These are phyloP conservation scores for Planococcus citri DNA, from an alignment of 1,140 invertebrate genomes.

Conservation along the genomic window DNA sequence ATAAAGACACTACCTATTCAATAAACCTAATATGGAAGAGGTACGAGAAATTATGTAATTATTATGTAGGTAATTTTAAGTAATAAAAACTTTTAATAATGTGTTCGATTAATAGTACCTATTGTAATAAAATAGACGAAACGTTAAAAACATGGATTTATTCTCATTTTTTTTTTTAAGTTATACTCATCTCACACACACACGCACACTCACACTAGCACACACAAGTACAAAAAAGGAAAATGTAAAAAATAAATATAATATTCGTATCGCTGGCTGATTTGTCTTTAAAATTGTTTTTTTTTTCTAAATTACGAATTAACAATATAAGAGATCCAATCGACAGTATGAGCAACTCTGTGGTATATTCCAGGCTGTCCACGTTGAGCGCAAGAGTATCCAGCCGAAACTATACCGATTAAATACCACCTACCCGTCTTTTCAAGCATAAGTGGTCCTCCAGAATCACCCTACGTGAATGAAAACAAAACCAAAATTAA, in stretches of 20 bases:
- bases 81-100: neutral
- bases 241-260: constrained; percentile 3
- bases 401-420: constrained; percentile 82
- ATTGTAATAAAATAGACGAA: neutral
- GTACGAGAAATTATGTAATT: neutral
- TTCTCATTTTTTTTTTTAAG: constrained; percentile 14
- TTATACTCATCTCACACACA: constrained; percentile 3
- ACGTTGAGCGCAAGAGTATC: constrained; percentile 80
- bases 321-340: constrained; percentile 58
- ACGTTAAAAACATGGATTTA: constrained; percentile 14
- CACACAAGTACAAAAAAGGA: neutral
- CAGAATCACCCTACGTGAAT: constrained; percentile 59
- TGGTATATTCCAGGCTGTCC: constrained; percentile 91
- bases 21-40: neutral
- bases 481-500: neutral
- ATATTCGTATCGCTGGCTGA: constrained; percentile 10
- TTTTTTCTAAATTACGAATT: constrained; percentile 27
- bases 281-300: neutral
- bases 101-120: neutral
- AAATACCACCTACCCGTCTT: constrained; percentile 73
- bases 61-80: neutral
- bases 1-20: too few relatives aligned
- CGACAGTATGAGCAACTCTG: constrained; percentile 80
- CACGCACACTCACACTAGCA: neutral
- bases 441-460: constrained; percentile 79